Percentiles rank a stretch among this genome's conserved stretches.
Conservation (phyloP, 2,888 invertebrate species). For the Aethes cnicana region DNA sequence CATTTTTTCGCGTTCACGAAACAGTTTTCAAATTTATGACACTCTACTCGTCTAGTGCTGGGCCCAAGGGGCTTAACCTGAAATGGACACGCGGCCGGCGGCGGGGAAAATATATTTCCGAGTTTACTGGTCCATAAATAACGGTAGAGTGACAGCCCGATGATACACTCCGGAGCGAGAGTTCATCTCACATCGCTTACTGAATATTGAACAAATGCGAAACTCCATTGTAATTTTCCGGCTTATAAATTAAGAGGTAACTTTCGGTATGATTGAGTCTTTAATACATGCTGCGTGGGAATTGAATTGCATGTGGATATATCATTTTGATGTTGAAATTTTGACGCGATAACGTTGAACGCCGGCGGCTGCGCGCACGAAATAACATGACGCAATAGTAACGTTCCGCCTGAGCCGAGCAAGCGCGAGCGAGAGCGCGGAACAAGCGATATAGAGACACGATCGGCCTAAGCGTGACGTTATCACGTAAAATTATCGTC, state of each 20-base stretch:
- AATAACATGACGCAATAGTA: too few relatives aligned
- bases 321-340: too few relatives aligned
- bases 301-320: too few relatives aligned
- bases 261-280: slow-evolving; percentile 7
- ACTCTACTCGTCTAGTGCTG: slow-evolving; percentile 77
- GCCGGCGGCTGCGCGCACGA: too few relatives aligned
- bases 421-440: too few relatives aligned
- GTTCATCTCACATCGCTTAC: slow-evolving; percentile 74
- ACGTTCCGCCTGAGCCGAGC: too few relatives aligned
- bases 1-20: slow-evolving; percentile 73
- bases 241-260: slow-evolving; percentile 39
- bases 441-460: too few relatives aligned
- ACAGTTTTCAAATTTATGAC: slow-evolving; percentile 81
- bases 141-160: slow-evolving; percentile 78
- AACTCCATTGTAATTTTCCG: slow-evolving; percentile 53
- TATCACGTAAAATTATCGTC: too few relatives aligned
- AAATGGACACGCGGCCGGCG: slow-evolving; percentile 75
- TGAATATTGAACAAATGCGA: slow-evolving; percentile 69
- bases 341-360: too few relatives aligned
- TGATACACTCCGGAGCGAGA: slow-evolving; percentile 76
- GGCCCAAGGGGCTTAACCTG: slow-evolving; percentile 80
- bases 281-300: slow-evolving; percentile 16
- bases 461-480: too few relatives aligned
- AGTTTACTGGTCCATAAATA: slow-evolving; percentile 82
- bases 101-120: slow-evolving; percentile 80